Conservation (phyloP, 2,113 vertebrate species). For the Ctenomys sociabilis region DNA sequence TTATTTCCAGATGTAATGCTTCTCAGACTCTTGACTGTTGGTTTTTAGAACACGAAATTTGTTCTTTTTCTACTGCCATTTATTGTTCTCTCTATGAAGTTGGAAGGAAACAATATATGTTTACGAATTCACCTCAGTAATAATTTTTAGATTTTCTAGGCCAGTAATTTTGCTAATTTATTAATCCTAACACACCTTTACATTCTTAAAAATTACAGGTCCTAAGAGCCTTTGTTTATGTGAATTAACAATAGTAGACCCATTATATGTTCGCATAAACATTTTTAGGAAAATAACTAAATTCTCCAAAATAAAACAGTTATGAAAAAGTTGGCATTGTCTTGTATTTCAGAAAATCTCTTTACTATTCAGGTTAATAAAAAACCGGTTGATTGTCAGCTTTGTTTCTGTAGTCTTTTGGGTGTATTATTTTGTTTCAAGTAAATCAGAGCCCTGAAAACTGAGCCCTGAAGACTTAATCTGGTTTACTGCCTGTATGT, state of each 20-base stretch:
- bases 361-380: neutral
- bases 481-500: neutral
- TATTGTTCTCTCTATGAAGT: constrained; percentile 19
- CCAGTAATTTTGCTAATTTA: constrained; percentile 30
- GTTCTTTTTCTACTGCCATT: neutral
- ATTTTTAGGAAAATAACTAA: constrained; percentile 42
- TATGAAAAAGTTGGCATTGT: constrained; percentile 1
- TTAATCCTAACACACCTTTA: neutral
- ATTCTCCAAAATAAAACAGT: neutral
- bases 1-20: constrained; percentile 13
- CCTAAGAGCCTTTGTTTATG: neutral
- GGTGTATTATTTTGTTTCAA: constrained; percentile 36
- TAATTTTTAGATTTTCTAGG: constrained; percentile 24
- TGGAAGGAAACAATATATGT: neutral
- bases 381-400: neutral
- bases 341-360: constrained; percentile 37
- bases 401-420: constrained; percentile 3
- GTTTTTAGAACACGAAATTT: constrained; percentile 42
- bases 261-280: constrained; percentile 27
- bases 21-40: neutral
- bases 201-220: constrained; percentile 23
- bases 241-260: neutral
- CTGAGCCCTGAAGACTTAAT: neutral
- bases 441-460: neutral
- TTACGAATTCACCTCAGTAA: constrained; percentile 19